Percentiles rank a stretch among this genome's conserved stretches.
phyloP scores from a whole-genome alignment of 1,140 invertebrate genomes.

The Macrobrachium nipponense region DNA sequence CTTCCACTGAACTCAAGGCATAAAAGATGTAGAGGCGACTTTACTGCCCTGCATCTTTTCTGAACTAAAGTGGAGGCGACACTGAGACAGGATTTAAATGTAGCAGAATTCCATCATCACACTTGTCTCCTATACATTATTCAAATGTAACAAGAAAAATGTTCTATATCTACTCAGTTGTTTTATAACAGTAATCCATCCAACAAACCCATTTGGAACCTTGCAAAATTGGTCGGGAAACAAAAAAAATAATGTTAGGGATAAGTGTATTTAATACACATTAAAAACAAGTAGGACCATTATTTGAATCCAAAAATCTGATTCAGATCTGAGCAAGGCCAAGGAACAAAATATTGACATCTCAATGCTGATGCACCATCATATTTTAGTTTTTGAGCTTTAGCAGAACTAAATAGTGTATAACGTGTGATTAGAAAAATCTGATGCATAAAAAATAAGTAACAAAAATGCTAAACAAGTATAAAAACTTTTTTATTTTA shows the following conservation, averaged over 20 bases:
- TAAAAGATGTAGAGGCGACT: constrained; percentile 37
- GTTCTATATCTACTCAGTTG: constrained; percentile 54
- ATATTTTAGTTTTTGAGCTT: constrained; percentile 5
- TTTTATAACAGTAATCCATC: constrained; percentile 56
- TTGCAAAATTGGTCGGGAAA: constrained; percentile 35
- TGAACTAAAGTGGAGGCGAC: constrained; percentile 50
- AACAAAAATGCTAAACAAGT: background rate
- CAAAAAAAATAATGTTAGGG: constrained; percentile 25
- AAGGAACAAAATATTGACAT: constrained; percentile 2
- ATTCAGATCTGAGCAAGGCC: constrained; percentile 25
- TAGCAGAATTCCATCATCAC: constrained; percentile 49
- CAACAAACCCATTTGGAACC: constrained; percentile 49
- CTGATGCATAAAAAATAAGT: constrained; percentile 8
- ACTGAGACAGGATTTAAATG: constrained; percentile 52
- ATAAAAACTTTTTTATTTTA: constrained; percentile 7
- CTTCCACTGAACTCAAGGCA: background rate
- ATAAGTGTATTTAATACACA: constrained; percentile 14
- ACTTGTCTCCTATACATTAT: constrained; percentile 57
- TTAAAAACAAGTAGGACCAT: constrained; percentile 6
- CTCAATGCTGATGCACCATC: constrained; percentile 6
- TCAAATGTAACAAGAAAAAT: constrained; percentile 61
- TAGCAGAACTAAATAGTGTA: constrained; percentile 10
- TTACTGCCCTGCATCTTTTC: constrained; percentile 47
- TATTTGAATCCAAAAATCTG: constrained; percentile 5
- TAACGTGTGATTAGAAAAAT: background rate